Evolutionary conservation across 1,140 invertebrate genomes (phyloP), one percentile per base, ranked within the genome.

Genomic region (Scylla paramamosain): DNA sequence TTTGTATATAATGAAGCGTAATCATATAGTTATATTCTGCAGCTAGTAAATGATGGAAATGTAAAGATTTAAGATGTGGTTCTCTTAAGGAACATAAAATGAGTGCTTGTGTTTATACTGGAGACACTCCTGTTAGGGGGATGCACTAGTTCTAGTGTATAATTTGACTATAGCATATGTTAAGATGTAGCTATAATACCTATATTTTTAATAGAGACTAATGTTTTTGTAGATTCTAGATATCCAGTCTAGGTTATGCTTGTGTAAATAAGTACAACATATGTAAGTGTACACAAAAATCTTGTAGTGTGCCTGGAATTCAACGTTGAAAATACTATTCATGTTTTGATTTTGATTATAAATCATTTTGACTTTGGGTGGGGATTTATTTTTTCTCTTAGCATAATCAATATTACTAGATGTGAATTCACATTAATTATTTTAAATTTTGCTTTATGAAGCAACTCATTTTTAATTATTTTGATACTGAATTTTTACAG

Each of bases 1-100:
- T 93, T 93, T 93, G 82, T 93, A 87, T 93, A 93, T 87, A 93
- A 31, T 29, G 28, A 77, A 67, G 67, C n/a, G 67, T 77, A 77
- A 77, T 59, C n/a, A 7, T 77, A 20, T 77, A n/a, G 67, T 77
- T 77, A 67, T 91, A 77, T 91, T 39, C 59, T 32, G 31, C 90
- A 91, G 29, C 29, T 77, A 32, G 12, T 77, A 77, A 77, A 77
- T 77, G 20, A n/a, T n/a, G 67, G 25, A 7, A 25, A n/a, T 77
- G 20, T 77, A 77, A 77, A 77, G 67, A 77, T n/a, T n/a, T n/a
- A 77, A 77, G 6, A 2, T 12, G 67, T 77, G 16, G 67, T 77
- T 59, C 52, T 59, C 20, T 12, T 59, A 59, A 59, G 52, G 52
- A 12, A 16, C 20, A 16, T 59, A 16, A 59, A 59, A 20, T 59